These are phyloP conservation scores for Archilochus colubris DNA, from an alignment of 2,113 vertebrate genomes.

Conservation along the genomic window DNA sequence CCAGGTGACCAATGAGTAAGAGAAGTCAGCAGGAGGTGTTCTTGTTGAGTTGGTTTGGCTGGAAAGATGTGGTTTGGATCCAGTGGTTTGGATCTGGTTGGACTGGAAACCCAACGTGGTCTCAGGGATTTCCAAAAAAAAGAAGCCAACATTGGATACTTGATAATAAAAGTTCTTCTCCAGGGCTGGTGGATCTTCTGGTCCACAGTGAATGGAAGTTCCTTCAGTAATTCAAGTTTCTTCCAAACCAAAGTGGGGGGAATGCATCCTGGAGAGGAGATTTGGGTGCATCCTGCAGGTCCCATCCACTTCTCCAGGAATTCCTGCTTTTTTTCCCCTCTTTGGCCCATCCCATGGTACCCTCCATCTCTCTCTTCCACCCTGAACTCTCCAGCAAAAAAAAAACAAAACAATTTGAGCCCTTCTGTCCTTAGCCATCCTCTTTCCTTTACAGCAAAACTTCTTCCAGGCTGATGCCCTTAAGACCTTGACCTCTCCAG, in stretches of 20 bases:
- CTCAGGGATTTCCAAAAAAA: neutral
- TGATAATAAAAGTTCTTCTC: neutral
- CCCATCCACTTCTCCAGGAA: neutral
- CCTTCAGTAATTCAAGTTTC: neutral
- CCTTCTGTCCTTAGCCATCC: neutral
- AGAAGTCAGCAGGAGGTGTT: neutral
- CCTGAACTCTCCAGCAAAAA: neutral
- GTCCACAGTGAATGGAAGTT: neutral
- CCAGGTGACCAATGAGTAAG: neutral
- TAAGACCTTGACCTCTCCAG: neutral
- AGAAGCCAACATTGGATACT: fast-evolving
- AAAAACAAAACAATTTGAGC: neutral
- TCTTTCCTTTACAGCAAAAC: neutral
- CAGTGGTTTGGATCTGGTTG: neutral
- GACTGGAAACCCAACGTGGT: fast-evolving
- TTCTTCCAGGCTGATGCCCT: neutral
- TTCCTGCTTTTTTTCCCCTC: neutral
- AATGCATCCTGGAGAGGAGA: neutral
- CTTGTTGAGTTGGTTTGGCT: neutral
- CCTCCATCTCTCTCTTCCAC: neutral
- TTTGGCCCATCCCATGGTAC: neutral
- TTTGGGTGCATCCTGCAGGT: neutral
- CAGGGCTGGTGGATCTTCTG: neutral
- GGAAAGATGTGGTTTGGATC: neutral
- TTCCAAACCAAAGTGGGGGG: neutral